Evolutionary conservation across 2,113 vertebrate species (phyloP).

Genomic region (Pelecanoides urinatrix): DNA sequence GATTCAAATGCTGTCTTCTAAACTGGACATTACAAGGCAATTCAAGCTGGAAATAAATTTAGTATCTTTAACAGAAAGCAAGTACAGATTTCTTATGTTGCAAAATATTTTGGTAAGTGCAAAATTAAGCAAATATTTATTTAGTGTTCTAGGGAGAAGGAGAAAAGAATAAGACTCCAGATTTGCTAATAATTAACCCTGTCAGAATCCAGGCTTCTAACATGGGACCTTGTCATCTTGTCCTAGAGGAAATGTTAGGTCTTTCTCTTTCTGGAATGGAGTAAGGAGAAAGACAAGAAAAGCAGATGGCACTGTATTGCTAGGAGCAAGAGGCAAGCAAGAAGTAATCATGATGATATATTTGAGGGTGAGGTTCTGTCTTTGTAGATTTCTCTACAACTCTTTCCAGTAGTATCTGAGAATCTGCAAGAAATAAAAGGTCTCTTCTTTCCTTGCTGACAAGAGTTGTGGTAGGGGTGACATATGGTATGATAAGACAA

Average conservation of each 20-base stretch:
- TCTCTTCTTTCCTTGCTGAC: background rate
- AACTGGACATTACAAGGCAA: background rate
- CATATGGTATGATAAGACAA: background rate
- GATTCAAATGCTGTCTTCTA: background rate
- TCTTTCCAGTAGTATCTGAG: background rate
- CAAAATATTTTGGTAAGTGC: background rate
- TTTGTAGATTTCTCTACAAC: background rate
- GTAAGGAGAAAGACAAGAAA: background rate
- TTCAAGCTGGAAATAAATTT: background rate
- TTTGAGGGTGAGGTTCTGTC: background rate
- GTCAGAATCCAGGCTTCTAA: background rate
- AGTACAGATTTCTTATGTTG: background rate
- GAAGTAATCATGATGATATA: background rate
- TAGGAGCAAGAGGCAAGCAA: background rate
- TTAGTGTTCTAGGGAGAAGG: background rate
- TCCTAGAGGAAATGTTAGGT: background rate
- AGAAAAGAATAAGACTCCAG: background rate
- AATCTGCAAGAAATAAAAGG: background rate
- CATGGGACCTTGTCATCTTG: background rate
- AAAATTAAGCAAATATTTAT: background rate
- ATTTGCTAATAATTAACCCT: background rate
- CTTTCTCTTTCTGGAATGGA: background rate
- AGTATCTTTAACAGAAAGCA: background rate
- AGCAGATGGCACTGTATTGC: background rate
- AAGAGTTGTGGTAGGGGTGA: background rate